Conservation (phyloP, 2,113 vertebrate species). For the Tympanuchus pallidicinctus region DNA sequence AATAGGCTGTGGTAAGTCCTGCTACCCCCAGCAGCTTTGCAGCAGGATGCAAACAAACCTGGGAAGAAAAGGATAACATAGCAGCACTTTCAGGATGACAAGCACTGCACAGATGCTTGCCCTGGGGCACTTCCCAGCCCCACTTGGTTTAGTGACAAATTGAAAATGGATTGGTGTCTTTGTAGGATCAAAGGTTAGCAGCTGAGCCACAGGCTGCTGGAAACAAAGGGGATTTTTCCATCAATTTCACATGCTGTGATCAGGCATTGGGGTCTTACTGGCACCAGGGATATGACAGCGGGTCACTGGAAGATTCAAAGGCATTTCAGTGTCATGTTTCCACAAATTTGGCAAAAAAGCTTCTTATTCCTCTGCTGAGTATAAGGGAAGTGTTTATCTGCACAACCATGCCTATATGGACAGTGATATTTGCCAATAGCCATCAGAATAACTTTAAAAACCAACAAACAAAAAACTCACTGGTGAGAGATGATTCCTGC, state of each 20-base stretch:
- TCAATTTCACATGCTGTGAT: not conserved
- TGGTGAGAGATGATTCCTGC: not conserved
- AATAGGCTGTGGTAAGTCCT: not conserved
- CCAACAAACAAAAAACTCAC: not conserved
- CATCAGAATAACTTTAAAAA: not conserved
- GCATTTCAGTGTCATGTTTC: not conserved
- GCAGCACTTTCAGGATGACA: not conserved
- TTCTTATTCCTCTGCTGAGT: not conserved
- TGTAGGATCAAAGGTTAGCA: not conserved
- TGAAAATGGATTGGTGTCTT: not conserved
- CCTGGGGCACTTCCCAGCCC: not conserved
- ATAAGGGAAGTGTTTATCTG: not conserved
- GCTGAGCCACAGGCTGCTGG: not conserved
- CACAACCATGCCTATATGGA: not conserved
- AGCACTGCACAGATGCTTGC: not conserved
- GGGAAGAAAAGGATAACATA: not conserved
- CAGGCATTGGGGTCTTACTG: not conserved
- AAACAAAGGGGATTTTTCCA: not conserved
- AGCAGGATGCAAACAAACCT: not conserved
- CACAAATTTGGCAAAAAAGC: not conserved
- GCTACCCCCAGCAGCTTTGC: not conserved
- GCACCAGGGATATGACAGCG: conserved; percentile 26
- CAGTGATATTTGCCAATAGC: not conserved
- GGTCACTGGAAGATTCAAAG: not conserved
- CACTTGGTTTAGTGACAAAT: not conserved